Conservation (phyloP, 1,140 invertebrate genomes). For the Pygmarrhopalites habei region DNA sequence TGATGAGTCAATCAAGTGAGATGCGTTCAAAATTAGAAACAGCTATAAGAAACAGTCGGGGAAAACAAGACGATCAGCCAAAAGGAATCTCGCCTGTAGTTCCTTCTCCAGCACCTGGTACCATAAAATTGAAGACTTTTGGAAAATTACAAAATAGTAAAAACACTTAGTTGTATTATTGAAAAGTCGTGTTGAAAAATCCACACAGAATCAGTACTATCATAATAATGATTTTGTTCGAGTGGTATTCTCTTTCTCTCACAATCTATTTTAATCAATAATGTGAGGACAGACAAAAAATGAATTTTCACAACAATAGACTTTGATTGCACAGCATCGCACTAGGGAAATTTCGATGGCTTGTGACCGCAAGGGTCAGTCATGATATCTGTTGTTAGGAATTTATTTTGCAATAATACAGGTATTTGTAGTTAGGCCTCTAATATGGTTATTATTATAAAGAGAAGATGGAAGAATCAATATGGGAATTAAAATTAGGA, state of each 20-base stretch:
- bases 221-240: not conserved
- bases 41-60: conserved; percentile 54
- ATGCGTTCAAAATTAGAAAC: conserved; percentile 73
- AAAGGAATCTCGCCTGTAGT: conserved; percentile 38
- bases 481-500: too few species aligned
- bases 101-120: conserved; percentile 49
- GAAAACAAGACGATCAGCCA: conserved; percentile 17
- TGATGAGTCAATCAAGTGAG: conserved; percentile 74
- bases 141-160: conserved; percentile 63
- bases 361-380: too few species aligned
- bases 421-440: too few species aligned
- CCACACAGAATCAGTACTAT: not conserved
- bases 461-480: too few species aligned
- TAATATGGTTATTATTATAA: too few species aligned
- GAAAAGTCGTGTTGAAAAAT: not conserved
- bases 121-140: conserved; percentile 93
- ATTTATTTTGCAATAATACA: too few species aligned
- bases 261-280: not conserved
- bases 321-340: too few species aligned
- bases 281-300: not conserved
- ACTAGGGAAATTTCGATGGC: too few species aligned
- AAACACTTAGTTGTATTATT: not conserved
- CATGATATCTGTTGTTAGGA: too few species aligned
- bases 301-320: not conserved
- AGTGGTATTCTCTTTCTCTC: not conserved